These are phyloP conservation scores for Oreochromis tanganicae DNA, from an alignment of 2,113 vertebrate species.

Conservation along the genomic window DNA sequence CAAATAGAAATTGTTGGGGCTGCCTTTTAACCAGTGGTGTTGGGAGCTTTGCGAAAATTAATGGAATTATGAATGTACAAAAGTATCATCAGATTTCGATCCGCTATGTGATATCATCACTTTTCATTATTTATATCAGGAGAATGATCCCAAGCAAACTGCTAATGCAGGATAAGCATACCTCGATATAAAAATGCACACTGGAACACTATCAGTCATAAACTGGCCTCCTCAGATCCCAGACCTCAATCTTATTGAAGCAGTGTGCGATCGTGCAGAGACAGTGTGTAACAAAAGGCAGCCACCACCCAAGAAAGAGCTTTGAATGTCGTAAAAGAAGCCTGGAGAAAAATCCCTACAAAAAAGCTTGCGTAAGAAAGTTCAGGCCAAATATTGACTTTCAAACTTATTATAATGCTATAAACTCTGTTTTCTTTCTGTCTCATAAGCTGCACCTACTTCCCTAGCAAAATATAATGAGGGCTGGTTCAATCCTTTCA, in stretches of 20 bases:
- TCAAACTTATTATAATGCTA: background rate
- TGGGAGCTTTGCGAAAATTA: background rate
- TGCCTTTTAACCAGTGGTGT: background rate
- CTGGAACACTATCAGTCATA: background rate
- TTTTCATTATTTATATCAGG: background rate
- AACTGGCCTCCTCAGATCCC: background rate
- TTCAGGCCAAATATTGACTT: background rate
- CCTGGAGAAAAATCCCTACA: background rate
- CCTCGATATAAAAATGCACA: background rate
- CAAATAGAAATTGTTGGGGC: background rate
- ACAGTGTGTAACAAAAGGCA: background rate
- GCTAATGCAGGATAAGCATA: background rate
- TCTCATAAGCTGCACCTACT: background rate
- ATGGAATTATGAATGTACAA: background rate
- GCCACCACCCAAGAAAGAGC: background rate
- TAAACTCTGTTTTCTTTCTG: background rate
- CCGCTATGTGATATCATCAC: rapidly evolving
- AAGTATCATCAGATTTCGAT: background rate
- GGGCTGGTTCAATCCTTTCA: background rate
- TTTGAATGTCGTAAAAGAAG: background rate
- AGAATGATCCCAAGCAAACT: background rate
- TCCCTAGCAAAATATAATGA: background rate
- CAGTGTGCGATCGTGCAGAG: background rate
- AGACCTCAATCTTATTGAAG: background rate
- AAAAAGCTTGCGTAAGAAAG: background rate